phyloP scores from a whole-genome alignment of 2,888 invertebrate species.

The Agonopterix subpropinquella region DNA sequence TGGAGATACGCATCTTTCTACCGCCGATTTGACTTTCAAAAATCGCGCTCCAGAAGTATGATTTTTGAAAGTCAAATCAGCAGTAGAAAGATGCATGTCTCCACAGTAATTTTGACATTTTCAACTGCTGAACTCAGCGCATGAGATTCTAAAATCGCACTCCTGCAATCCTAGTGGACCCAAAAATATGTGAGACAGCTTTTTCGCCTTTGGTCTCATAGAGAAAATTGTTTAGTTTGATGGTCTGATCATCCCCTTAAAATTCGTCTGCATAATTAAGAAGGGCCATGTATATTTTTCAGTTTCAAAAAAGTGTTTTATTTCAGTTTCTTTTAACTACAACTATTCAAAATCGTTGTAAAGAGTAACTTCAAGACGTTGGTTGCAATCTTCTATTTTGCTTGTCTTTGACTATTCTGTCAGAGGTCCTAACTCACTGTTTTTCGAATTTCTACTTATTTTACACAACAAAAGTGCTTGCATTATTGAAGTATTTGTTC shows the following conservation, averaged over 20 bases:
- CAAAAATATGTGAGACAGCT: too few relatives aligned
- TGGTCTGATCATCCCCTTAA: background rate
- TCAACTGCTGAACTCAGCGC: too few relatives aligned
- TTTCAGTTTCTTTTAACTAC: background rate
- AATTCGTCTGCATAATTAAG: background rate
- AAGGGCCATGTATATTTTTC: background rate
- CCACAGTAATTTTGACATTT: too few relatives aligned
- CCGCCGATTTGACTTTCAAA: too few relatives aligned
- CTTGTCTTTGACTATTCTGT: slow-evolving; percentile 44
- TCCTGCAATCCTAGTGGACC: too few relatives aligned
- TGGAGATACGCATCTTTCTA: too few relatives aligned
- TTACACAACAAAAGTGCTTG: slow-evolving; percentile 54
- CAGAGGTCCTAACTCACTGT: slow-evolving; percentile 36
- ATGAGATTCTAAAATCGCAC: too few relatives aligned
- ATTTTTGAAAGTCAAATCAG: too few relatives aligned
- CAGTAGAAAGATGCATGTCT: too few relatives aligned
- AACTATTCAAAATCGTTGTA: slow-evolving; percentile 21
- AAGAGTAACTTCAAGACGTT: slow-evolving; percentile 43
- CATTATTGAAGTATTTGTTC: slow-evolving; percentile 44
- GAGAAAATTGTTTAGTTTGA: background rate
- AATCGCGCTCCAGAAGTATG: too few relatives aligned
- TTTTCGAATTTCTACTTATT: slow-evolving; percentile 33
- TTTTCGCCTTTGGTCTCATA: too few relatives aligned
- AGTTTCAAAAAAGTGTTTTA: background rate
- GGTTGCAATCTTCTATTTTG: slow-evolving; percentile 50